Percentiles rank a stretch among this genome's conserved stretches.
phyloP scores from a whole-genome alignment of 2,113 vertebrate genomes.

The Leptobrachium leishanense region DNA sequence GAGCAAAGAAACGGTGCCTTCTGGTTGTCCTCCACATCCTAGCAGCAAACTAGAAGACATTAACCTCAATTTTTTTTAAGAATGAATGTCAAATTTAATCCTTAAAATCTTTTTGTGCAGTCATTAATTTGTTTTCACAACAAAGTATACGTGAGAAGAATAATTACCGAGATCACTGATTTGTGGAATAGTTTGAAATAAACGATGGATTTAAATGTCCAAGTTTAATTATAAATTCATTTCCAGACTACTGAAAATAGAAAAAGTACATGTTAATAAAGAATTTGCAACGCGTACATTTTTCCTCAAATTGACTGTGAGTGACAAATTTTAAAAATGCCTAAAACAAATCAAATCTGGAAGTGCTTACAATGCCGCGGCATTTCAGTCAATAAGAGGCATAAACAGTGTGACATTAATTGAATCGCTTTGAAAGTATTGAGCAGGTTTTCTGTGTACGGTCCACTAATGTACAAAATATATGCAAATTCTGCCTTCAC shows the following conservation, averaged over 20 bases:
- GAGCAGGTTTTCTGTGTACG: not conserved
- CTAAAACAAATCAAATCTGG: conserved; percentile 30
- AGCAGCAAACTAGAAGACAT: too few relatives aligned
- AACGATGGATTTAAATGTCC: too few relatives aligned
- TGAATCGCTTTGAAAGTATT: conserved; percentile 20
- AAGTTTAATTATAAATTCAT: too few relatives aligned
- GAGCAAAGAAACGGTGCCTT: too few relatives aligned
- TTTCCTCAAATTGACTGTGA: conserved; percentile 6
- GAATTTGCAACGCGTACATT: conserved; percentile 7
- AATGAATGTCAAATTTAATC: too few relatives aligned
- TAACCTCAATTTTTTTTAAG: too few relatives aligned
- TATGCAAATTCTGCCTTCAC: not conserved
- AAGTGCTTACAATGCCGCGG: conserved; percentile 26
- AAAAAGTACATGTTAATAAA: conserved; percentile 9
- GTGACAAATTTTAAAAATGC: conserved; percentile 10
- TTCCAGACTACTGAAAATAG: not conserved
- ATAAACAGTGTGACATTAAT: conserved; percentile 39
- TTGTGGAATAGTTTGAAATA: too few relatives aligned
- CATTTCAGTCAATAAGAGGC: conserved; percentile 29
- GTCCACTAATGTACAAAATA: conserved; percentile 13
- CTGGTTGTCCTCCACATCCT: too few relatives aligned
- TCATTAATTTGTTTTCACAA: too few relatives aligned
- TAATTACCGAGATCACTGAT: too few relatives aligned
- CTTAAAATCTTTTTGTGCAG: too few relatives aligned
- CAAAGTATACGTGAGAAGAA: too few relatives aligned